Evolutionary conservation across 2,113 vertebrate species (phyloP).

Genomic region (Camelus bactrianus): DNA sequence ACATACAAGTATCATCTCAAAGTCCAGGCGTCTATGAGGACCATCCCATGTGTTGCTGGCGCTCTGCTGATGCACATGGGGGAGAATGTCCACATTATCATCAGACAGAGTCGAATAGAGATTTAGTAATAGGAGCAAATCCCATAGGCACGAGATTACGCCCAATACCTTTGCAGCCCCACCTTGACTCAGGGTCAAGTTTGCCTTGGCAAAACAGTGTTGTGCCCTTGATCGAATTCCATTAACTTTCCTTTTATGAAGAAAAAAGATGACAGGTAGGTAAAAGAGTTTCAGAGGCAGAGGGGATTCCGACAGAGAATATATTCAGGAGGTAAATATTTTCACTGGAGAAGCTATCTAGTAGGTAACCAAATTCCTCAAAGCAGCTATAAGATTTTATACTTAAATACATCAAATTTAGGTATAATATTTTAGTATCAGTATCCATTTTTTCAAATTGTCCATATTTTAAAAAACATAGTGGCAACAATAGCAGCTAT

Average conservation of each 20-base stretch:
- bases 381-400: background rate
- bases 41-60: too few relatives aligned
- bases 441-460: conserved; percentile 1
- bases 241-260: background rate
- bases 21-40: background rate
- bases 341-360: background rate
- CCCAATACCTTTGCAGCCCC: background rate
- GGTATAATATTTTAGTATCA: background rate
- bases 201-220: background rate
- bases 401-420: background rate
- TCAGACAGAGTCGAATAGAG: background rate
- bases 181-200: background rate
- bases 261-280: background rate
- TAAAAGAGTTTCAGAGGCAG: background rate
- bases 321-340: background rate
- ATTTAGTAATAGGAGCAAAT: background rate
- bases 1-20: background rate
- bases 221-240: background rate
- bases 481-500: background rate
- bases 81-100: background rate
- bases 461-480: background rate
- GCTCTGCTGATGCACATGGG: background rate
- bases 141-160: background rate
- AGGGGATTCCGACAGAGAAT: background rate
- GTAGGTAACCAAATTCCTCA: background rate